These are phyloP conservation scores for Sesamia nonagrioides DNA, from an alignment of 1,140 invertebrate genomes.

Conservation along the genomic window DNA sequence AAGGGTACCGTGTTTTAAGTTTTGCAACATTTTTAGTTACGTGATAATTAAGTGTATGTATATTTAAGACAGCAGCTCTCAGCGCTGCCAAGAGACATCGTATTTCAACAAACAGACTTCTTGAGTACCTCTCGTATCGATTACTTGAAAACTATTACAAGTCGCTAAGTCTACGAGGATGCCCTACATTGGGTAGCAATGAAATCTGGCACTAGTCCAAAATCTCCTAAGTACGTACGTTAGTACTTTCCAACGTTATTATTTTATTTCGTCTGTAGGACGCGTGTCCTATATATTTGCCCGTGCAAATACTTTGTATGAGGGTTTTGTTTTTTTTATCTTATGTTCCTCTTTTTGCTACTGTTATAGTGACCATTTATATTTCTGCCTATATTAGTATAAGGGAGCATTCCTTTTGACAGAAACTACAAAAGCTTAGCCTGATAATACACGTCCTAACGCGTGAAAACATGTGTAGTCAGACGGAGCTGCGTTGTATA, in stretches of 20 bases:
- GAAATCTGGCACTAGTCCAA: slow-evolving; percentile 27
- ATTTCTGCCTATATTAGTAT: no score
- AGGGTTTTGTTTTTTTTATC: neutral
- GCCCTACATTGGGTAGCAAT: slow-evolving; percentile 16
- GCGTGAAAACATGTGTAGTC: no score
- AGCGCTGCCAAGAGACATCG: slow-evolving; percentile 5
- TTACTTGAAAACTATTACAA: slow-evolving; percentile 34
- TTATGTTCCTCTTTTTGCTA: neutral
- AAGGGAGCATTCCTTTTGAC: no score
- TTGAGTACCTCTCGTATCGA: slow-evolving; percentile 17
- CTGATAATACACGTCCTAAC: no score
- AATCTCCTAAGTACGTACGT: slow-evolving; percentile 23
- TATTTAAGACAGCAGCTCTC: neutral
- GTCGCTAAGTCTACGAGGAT: slow-evolving; percentile 25
- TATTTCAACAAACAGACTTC: slow-evolving; percentile 21
- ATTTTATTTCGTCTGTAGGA: slow-evolving; percentile 11
- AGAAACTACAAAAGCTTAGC: no score
- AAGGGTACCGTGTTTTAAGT: neutral
- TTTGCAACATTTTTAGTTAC: neutral
- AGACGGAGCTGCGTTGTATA: no score
- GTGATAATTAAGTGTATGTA: no score
- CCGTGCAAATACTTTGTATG: neutral
- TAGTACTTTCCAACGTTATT: slow-evolving; percentile 19
- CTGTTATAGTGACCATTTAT: no score
- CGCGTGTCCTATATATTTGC: no score